phyloP scores from a whole-genome alignment of 2,797 vertebrate genomes.

The Ceryle rudis region DNA sequence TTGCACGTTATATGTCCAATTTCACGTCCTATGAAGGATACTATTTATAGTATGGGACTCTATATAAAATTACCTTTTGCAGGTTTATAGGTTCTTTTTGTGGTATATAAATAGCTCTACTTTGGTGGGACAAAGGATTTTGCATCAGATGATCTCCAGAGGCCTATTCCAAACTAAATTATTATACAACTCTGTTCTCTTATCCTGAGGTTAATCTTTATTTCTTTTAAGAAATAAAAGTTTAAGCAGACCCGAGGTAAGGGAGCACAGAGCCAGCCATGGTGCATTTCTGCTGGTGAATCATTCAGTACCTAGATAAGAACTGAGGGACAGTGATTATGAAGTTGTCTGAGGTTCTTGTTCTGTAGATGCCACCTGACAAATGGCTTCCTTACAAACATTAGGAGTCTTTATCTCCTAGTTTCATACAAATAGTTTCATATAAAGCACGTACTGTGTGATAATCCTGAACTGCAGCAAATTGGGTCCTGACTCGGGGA shows the following conservation, averaged over 20 bases:
- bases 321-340: not conserved
- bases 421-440: not conserved
- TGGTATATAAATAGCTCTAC: not conserved
- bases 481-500: not conserved
- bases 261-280: accelerated
- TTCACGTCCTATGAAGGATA: not conserved
- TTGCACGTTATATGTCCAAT: not conserved
- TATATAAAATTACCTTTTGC: not conserved
- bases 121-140: not conserved
- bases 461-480: not conserved
- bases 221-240: not conserved
- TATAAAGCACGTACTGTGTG: not conserved
- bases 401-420: not conserved
- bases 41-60: not conserved
- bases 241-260: not conserved
- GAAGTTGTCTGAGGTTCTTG: not conserved
- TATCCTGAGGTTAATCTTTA: not conserved
- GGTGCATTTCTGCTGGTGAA: not conserved
- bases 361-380: not conserved
- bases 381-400: not conserved
- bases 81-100: not conserved
- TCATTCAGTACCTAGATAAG: not conserved
- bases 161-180: not conserved
- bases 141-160: not conserved
- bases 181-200: not conserved